phyloP scores from a whole-genome alignment of 2,113 vertebrate species.

The Petrocephalus zakoni region DNA sequence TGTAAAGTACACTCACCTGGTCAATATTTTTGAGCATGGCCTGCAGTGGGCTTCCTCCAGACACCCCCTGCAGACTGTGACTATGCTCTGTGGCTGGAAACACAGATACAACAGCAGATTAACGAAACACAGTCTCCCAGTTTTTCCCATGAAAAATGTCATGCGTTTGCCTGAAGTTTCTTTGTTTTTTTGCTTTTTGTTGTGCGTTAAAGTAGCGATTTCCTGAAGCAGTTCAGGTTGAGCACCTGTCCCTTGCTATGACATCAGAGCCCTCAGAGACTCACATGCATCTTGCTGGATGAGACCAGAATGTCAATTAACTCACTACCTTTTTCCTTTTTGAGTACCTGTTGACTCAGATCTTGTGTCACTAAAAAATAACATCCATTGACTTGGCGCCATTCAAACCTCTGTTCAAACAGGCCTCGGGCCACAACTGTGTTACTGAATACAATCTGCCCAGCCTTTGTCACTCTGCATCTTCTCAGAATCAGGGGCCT shows the following conservation, averaged over 20 bases:
- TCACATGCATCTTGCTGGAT: neutral
- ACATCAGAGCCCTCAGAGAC: neutral
- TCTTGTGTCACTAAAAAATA: neutral
- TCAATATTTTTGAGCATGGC: slow-evolving; percentile 66
- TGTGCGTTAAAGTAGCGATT: neutral
- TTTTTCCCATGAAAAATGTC: neutral
- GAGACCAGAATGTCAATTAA: neutral
- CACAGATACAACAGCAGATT: neutral
- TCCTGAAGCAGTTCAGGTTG: neutral
- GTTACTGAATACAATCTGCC: neutral
- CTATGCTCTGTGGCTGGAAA: slow-evolving; percentile 49
- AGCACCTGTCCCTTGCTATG: neutral
- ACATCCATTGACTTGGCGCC: neutral
- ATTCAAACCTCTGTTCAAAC: neutral
- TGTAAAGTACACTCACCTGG: slow-evolving; percentile 63
- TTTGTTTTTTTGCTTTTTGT: neutral
- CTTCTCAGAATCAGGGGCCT: neutral
- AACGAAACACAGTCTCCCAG: neutral
- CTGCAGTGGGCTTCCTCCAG: slow-evolving; percentile 73
- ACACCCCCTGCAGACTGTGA: slow-evolving; percentile 55
- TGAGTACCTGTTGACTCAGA: neutral
- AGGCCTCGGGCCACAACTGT: neutral
- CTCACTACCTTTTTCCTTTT: neutral
- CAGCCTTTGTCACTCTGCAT: neutral
- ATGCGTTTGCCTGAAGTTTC: neutral